phyloP scores from a whole-genome alignment of 2,797 vertebrate species.

The Rhyacichthys aspro region DNA sequence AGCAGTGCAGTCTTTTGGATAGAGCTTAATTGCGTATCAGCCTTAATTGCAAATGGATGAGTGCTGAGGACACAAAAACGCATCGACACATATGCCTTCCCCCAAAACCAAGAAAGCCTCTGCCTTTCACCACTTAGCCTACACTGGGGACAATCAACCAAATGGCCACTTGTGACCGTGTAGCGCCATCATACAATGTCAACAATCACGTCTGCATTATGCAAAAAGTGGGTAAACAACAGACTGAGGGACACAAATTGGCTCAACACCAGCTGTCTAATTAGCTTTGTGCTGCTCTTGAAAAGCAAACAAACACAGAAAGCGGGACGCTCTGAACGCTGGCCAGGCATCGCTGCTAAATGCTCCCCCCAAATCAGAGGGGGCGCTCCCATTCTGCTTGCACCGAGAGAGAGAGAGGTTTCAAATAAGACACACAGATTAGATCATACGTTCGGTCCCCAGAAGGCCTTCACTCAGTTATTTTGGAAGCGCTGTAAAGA shows the following conservation, averaged over 20 bases:
- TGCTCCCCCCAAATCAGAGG: conserved; percentile 67
- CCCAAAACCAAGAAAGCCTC: conserved; percentile 18
- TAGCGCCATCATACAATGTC: conserved; percentile 65
- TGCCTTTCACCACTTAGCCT: conserved; percentile 25
- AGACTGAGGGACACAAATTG: conserved; percentile 78
- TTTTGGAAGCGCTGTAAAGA: conserved; percentile 71
- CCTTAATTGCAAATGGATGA: conserved; percentile 41
- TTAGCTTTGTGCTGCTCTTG: conserved; percentile 82
- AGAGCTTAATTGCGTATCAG: conserved; percentile 31
- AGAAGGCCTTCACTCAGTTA: conserved; percentile 58
- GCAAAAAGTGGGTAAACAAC: conserved; percentile 79
- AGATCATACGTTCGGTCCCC: conserved; percentile 69
- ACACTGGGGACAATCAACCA: conserved; percentile 56
- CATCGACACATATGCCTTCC: conserved; percentile 24
- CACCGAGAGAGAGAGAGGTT: conserved; percentile 42
- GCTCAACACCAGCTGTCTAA: conserved; percentile 81
- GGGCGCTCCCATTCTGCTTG: conserved; percentile 52
- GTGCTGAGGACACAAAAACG: conserved; percentile 34
- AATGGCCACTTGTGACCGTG: conserved; percentile 66
- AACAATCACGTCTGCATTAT: conserved; percentile 77
- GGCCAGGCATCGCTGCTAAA: conserved; percentile 66
- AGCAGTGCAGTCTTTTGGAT: conserved; percentile 28
- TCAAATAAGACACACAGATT: conserved; percentile 63
- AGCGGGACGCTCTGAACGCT: conserved; percentile 68
- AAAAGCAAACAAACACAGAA: conserved; percentile 79